Conservation (phyloP, 2,888 invertebrate genomes). For the Cryptus armator region DNA sequence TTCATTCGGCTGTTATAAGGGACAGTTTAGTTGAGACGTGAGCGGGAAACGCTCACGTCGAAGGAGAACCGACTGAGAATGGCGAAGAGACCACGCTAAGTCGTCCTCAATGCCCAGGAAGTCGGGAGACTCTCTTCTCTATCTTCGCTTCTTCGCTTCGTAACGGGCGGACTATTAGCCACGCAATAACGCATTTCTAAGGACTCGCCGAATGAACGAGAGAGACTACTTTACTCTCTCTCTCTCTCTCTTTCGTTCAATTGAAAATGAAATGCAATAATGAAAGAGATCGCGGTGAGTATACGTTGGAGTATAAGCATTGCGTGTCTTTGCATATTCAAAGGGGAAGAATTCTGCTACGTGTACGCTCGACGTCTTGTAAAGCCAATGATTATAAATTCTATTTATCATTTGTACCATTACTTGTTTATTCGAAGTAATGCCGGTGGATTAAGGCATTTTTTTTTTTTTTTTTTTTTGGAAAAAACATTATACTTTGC, state of each 20-base stretch:
- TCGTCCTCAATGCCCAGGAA: slow-evolving; percentile 71
- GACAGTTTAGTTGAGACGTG: background rate
- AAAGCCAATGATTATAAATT: background rate
- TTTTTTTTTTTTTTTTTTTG: too few relatives aligned
- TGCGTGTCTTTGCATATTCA: slow-evolving; percentile 15
- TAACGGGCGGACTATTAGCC: slow-evolving; percentile 40
- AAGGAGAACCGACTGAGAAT: slow-evolving; percentile 47
- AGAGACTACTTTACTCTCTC: slow-evolving; percentile 56
- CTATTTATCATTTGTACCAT: too few relatives aligned
- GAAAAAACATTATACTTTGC: too few relatives aligned
- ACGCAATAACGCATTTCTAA: slow-evolving; percentile 43
- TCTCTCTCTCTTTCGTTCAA: slow-evolving; percentile 47
- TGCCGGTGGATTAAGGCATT: too few relatives aligned
- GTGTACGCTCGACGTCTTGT: background rate
- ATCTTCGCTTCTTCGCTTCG: background rate
- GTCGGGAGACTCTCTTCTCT: slow-evolving; percentile 51
- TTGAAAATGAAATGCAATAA: slow-evolving; percentile 56
- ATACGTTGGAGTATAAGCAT: background rate
- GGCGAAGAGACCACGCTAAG: slow-evolving; percentile 53
- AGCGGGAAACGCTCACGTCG: background rate
- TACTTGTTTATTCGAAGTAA: too few relatives aligned
- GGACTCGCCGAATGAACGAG: slow-evolving; percentile 57
- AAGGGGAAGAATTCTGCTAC: background rate
- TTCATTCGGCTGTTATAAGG: slow-evolving; percentile 65
- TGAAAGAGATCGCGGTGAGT: slow-evolving; percentile 16